Base-by-base conservation (phyloP, 2,113 vertebrate species). In the Antennarius striatus region DNA sequence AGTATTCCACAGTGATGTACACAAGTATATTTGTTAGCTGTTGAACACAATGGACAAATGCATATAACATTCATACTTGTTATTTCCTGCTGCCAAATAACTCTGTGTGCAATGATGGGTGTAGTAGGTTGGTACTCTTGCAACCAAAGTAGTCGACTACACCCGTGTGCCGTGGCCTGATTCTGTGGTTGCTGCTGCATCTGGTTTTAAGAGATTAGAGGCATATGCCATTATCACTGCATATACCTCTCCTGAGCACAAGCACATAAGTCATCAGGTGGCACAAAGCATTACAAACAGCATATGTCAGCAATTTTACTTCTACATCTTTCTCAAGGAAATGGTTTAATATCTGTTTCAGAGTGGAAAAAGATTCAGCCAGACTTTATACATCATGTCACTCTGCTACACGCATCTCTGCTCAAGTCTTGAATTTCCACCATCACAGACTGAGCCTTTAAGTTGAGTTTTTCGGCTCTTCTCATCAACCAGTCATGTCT, bases 231-330 rank as follows among this genome's bases (percentile, higher is more conserved):
- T 56, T 17, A 53, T 51, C 45, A n/a, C 5, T 0, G 9, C 13
- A 46, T 6, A 55, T 10, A 22, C 45, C 11, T 56, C 3, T 14
- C 32, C 14, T 49, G 30, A 10, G 5, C 0, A 11, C 36, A 29
- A 43, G 15, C 17, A 70, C 48, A 68, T 60, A 56, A 62, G 66
- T 54, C 58, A 28, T 22, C 3, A 42, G 68, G 60, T 64, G 16
- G 40, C 64, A 59, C 13, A 22, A 36, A 36, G 32, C 32, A 36
- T 36, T 36, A 36, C 32, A 36, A 36, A 36, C 1, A 36, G 32
- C 5, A 36, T 36, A 36, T 36, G 32, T 36, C 32, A 36, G 32
- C 32, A 36, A 36, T 36, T 36, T 36, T 36, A 36, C 32, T 36
- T 36, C 32, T 5, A 36, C 32, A 36, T 36, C 32, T 36, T 36